Evolutionary conservation across 2,888 invertebrate genomes (phyloP).

Genomic region (Thysanoteuthis rhombus): DNA sequence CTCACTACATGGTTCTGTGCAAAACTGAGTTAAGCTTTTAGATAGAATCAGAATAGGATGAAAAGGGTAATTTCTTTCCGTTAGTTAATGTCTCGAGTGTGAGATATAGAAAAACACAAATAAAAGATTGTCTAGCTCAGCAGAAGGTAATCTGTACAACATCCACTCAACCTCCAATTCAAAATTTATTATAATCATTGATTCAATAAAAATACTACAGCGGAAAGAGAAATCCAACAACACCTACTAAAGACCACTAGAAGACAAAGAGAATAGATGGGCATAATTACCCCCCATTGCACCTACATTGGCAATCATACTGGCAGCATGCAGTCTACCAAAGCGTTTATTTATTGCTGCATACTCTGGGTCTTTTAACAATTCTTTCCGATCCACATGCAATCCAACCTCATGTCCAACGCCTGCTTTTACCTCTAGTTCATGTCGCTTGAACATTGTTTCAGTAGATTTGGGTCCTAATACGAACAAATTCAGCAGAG

Average conservation of each 20-base stretch:
- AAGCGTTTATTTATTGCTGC: neutral
- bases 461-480: neutral
- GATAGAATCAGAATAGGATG: no score
- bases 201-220: no score
- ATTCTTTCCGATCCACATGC: slow-evolving; percentile 13
- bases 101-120: no score
- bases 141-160: no score
- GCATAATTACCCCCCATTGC: neutral
- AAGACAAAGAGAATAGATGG: neutral
- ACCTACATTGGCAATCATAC: neutral
- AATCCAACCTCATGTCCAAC: slow-evolving; percentile 20
- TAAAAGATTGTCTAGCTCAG: no score
- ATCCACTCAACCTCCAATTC: no score
- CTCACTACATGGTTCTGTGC: no score
- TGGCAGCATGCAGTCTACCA: neutral
- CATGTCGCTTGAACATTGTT: neutral
- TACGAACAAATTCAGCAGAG: neutral
- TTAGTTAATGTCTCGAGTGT: no score
- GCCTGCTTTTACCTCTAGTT: neutral
- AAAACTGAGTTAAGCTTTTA: no score
- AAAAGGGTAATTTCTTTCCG: no score
- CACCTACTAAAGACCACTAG: neutral
- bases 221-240: no score
- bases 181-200: no score
- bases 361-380: neutral